These are phyloP conservation scores for Synchiropus splendidus DNA, from an alignment of 2,113 vertebrate genomes.

Conservation along the genomic window DNA sequence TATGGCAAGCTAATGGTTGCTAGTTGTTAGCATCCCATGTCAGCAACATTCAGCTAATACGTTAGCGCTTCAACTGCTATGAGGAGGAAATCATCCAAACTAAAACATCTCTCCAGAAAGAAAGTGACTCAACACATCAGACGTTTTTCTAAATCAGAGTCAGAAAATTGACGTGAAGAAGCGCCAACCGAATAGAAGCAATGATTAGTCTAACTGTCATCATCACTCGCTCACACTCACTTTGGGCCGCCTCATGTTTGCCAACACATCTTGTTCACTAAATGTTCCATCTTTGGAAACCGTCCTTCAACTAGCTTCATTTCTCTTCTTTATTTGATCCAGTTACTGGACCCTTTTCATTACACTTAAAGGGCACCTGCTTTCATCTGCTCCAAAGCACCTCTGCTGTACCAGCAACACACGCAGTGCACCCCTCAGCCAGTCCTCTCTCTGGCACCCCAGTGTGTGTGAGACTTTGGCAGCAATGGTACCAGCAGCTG, in stretches of 20 bases:
- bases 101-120: no score
- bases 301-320: constrained; percentile 9
- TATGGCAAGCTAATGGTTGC: no score
- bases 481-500: constrained; percentile 54
- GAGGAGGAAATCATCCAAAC: no score
- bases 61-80: no score
- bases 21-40: no score
- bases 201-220: no score
- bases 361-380: constrained; percentile 32
- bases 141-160: no score
- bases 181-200: no score
- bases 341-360: constrained; percentile 36
- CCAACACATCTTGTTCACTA: constrained; percentile 23
- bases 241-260: constrained; percentile 7
- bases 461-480: constrained; percentile 50
- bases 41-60: no score
- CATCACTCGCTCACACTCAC: constrained; percentile 23
- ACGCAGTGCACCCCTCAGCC: no score
- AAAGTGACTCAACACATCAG: no score
- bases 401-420: constrained; percentile 4
- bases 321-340: constrained; percentile 13
- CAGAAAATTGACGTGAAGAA: no score
- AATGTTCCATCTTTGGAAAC: constrained; percentile 8
- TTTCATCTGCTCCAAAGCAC: constrained; percentile 24
- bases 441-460: constrained; percentile 51